Percentiles rank a stretch among this genome's conserved stretches.
Evolutionary conservation across 2,888 invertebrate species (phyloP).

Genomic region (Stenolophus ochropezus): DNA sequence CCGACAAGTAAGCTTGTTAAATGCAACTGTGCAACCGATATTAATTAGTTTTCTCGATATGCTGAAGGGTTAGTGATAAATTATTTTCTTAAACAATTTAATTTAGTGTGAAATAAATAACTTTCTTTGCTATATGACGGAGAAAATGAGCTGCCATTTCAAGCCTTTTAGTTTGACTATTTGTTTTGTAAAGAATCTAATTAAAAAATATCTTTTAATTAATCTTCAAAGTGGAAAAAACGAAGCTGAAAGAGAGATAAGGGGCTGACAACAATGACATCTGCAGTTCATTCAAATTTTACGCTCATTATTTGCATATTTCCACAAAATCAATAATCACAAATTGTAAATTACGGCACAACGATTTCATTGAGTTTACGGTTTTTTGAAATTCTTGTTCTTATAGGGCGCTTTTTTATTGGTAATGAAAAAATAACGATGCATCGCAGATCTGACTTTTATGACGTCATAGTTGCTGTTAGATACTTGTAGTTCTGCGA

Average conservation of each 20-base stretch:
- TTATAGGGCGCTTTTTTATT: too few species aligned
- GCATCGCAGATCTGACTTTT: too few species aligned
- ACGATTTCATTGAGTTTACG: too few species aligned
- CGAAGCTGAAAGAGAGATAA: conserved; percentile 3
- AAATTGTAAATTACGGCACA: background rate
- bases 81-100: background rate
- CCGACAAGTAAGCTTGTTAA: too few species aligned
- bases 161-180: background rate
- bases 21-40: too few species aligned
- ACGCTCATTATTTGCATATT: conserved; percentile 27
- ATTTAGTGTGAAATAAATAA: background rate
- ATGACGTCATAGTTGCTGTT: too few species aligned
- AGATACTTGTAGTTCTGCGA: too few species aligned
- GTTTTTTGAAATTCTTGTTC: too few species aligned
- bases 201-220: conserved; percentile 57
- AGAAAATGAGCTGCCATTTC: conserved; percentile 28
- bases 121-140: background rate
- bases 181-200: conserved; percentile 26
- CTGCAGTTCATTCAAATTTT: conserved; percentile 25
- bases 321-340: conserved; percentile 35
- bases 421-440: too few species aligned
- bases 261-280: conserved; percentile 27
- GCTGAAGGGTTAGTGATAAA: background rate
- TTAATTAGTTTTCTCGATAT: too few species aligned
- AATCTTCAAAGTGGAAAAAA: conserved; percentile 21